Evolutionary conservation across 2,797 vertebrate species (phyloP).

Genomic region (Muscicapa striata): DNA sequence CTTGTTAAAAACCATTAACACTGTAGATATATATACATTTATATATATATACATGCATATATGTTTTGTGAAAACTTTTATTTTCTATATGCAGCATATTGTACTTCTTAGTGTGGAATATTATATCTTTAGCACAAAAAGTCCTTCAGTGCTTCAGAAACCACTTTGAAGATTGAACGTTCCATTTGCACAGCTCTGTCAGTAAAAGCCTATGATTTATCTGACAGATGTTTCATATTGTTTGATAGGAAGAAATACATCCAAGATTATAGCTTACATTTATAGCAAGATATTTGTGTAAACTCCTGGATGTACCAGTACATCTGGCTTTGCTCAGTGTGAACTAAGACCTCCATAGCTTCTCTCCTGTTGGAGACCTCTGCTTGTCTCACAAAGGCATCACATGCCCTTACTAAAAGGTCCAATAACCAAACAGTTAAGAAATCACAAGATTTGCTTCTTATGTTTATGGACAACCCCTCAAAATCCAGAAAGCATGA

Average conservation of each 20-base stretch:
- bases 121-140: not conserved
- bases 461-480: not conserved
- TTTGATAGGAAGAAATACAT: not conserved
- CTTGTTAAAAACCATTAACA: not conserved
- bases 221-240: not conserved
- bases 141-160: not conserved
- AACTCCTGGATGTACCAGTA: not conserved
- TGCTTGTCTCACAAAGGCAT: not conserved
- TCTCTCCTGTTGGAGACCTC: not conserved
- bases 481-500: not conserved
- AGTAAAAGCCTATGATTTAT: not conserved
- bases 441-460: not conserved
- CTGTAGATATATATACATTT: accelerated
- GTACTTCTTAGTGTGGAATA: not conserved
- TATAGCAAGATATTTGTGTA: not conserved
- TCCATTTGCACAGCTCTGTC: not conserved
- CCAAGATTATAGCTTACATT: not conserved
- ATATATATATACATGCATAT: accelerated
- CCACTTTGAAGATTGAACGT: not conserved
- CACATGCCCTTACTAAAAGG: not conserved
- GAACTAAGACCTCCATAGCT: not conserved
- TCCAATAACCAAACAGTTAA: not conserved
- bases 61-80: not conserved
- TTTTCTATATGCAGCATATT: not conserved
- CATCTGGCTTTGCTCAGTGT: not conserved